phyloP scores from a whole-genome alignment of 1,140 invertebrate species.

The Dinothrombium tinctorium region DNA sequence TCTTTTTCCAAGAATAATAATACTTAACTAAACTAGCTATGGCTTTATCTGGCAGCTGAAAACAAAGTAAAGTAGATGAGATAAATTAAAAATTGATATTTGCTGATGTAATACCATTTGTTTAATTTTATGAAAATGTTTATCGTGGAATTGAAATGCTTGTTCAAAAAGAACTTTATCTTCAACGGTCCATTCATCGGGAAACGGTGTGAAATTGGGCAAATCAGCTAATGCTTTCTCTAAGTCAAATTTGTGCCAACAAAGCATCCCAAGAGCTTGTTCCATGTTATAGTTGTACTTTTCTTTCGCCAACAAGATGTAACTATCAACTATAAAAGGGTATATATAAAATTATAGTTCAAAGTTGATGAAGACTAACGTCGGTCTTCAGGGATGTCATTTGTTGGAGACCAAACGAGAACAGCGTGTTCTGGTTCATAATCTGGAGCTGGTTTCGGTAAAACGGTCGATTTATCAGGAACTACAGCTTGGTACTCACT shows the following conservation, averaged over 20 bases:
- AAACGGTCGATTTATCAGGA: conserved; percentile 32
- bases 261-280: conserved; percentile 87
- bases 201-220: conserved; percentile 88
- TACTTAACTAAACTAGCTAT: conserved; percentile 88
- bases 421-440: conserved; percentile 52
- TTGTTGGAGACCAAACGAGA: conserved; percentile 79
- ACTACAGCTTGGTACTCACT: conserved; percentile 76
- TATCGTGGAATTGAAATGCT: conserved; percentile 92
- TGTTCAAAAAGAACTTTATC: conserved; percentile 95
- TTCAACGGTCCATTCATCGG: conserved; percentile 93
- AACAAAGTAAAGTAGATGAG: conserved; percentile 16
- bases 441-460: conserved; percentile 18
- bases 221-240: conserved; percentile 72
- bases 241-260: conserved; percentile 92
- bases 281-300: conserved; percentile 94
- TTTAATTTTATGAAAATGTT: conserved; percentile 85
- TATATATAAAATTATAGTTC: conserved; percentile 7
- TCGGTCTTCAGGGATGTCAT: conserved; percentile 58
- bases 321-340: background rate
- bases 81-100: background rate
- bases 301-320: conserved; percentile 39
- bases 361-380: conserved; percentile 33
- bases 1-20: conserved; percentile 97
- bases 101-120: conserved; percentile 53
- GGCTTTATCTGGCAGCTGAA: conserved; percentile 77